These are phyloP conservation scores for Artemisiospiza belli DNA, from an alignment of 2,113 vertebrate species.

Conservation along the genomic window DNA sequence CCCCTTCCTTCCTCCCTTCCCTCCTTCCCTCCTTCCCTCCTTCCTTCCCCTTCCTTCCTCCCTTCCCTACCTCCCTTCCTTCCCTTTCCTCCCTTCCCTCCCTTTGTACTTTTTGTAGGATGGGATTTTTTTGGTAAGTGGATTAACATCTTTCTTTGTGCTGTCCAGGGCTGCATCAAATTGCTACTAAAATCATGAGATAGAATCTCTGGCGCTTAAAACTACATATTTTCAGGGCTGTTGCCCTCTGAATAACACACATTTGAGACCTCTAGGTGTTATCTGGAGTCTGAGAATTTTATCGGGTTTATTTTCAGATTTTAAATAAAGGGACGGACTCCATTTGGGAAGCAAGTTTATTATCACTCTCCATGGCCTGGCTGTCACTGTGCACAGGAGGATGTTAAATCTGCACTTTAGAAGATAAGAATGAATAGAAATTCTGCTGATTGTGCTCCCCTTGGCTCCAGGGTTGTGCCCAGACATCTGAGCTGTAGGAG, in stretches of 20 bases:
- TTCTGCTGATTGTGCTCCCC: constrained; percentile 3
- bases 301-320: background rate
- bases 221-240: background rate
- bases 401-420: constrained; percentile 60
- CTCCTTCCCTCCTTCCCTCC: no score
- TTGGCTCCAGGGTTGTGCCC: background rate
- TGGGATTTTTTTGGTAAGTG: constrained; percentile 14
- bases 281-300: constrained; percentile 5
- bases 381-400: constrained; percentile 10
- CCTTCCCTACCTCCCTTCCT: no score
- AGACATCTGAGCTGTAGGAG: background rate
- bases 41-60: no score
- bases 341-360: constrained; percentile 1
- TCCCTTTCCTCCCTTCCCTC: background rate
- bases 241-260: constrained; percentile 30
- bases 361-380: background rate
- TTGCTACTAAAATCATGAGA: constrained; percentile 48
- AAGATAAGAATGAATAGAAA: constrained; percentile 64
- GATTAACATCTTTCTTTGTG: constrained; percentile 51
- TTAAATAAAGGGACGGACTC: constrained; percentile 1
- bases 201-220: constrained; percentile 52
- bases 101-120: background rate
- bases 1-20: no score
- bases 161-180: constrained; percentile 22
- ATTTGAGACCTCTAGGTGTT: background rate